Percentiles rank a stretch among this genome's conserved stretches.
Conservation (phyloP, 2,888 invertebrate species). For the Ephialtes manifestator region DNA sequence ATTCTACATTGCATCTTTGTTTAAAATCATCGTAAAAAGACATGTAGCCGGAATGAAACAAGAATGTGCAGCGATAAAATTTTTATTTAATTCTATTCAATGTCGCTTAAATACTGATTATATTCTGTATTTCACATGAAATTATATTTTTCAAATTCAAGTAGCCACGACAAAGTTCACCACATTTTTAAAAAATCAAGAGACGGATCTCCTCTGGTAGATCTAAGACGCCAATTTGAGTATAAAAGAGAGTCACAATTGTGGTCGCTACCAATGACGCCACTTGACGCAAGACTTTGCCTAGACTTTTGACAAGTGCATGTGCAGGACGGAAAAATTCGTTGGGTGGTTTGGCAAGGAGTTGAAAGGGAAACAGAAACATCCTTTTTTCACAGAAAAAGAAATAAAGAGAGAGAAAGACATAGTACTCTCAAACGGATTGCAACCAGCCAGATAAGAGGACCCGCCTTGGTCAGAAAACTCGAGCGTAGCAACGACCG, state of each 20-base stretch:
- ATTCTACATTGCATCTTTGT: no score
- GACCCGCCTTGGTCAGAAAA: slow-evolving; percentile 60
- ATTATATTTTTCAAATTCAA: background rate
- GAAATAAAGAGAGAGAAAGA: background rate
- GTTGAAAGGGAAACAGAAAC: slow-evolving; percentile 2
- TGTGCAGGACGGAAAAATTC: slow-evolving; percentile 9
- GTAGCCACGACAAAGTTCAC: background rate
- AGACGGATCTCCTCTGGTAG: background rate
- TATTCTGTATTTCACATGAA: no score
- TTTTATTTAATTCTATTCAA: no score
- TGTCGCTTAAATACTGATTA: no score
- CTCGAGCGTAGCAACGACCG: slow-evolving; percentile 29
- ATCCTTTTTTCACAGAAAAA: background rate
- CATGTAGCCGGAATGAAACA: no score
- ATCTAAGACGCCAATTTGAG: background rate
- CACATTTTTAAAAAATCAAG: background rate
- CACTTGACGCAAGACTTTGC: background rate
- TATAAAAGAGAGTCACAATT: background rate
- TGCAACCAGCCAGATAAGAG: slow-evolving; percentile 61
- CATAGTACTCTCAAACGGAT: slow-evolving; percentile 63
- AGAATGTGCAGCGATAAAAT: no score
- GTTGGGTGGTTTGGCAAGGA: slow-evolving; percentile 10
- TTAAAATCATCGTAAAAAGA: no score
- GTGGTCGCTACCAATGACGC: background rate
- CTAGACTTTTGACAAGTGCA: slow-evolving; percentile 30